Base-by-base conservation (phyloP, 2,888 invertebrate genomes). In the Ornithoptera priamus region DNA sequence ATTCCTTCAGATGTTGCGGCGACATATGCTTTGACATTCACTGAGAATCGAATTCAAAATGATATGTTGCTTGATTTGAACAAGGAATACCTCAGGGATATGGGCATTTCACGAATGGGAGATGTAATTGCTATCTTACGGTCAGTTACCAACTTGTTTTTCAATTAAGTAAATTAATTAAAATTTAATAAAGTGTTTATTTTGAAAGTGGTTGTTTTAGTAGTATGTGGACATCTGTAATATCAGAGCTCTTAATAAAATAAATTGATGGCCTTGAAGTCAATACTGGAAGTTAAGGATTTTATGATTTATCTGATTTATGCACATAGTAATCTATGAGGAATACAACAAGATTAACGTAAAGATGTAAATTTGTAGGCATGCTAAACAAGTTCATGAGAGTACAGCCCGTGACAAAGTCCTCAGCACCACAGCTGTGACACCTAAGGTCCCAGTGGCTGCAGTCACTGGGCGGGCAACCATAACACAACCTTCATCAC, bases 1-100 rank as follows among this genome's bases (percentile, higher is more conserved):
- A 96, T 98, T 74, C 97, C 97, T 0, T 93, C 95, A 0, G 95
- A 95, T 62, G 95, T 95, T 65, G 95, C 96, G 0, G 96, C 96
- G 0, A 95, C 95, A 70, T 97, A 98, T 86, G 97, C 98, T 0
- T 94, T 97, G 30, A 95, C 96, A 10, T 98, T 98, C 83, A 95
- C 96, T 0, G 97, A 97, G 81, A 97, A 98, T 86, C 93, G 98
- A 42, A 98, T 98, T 72, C 95, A 96, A 81, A 95, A 94, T 75
- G 96, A 97, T 77, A 98, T 98, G 98, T 84, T 98, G 67, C 89
- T 96, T 73, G 98, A 98, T 77, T 90, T 98, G 18, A 97, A 96
- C 76, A 97, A 97, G 79, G 97, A 98, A 76, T 97, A 97, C 81
- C 87, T 98, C 2, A 94, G 95, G 68, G 97, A 97, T 76, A 97